Evolutionary conservation across 2,113 vertebrate genomes (phyloP), one percentile per base, ranked within the genome.

Genomic region (Ondatra zibethicus): DNA sequence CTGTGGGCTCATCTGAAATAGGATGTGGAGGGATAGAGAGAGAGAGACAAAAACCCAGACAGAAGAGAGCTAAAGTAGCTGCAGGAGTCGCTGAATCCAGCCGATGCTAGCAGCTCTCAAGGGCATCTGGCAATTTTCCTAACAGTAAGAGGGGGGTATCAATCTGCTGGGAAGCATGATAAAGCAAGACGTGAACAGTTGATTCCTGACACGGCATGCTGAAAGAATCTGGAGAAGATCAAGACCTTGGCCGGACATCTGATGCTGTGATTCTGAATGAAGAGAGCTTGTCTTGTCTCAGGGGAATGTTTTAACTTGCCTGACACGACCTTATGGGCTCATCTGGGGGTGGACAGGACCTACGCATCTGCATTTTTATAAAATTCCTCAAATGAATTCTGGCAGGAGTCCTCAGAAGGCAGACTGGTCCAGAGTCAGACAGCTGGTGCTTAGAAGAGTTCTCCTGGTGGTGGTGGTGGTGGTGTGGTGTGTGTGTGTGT

Each of bases 311-410:
- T 72, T 73, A 39, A 82, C 47, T 76, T 47, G 75, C 52, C 42
- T 42, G 27, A 88, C 10, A 42, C 2, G 10, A 52, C 45, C 63
- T 14, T 88, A 42, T 1, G 47, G 63, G 61, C 78, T 31, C 72
- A 84, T 21, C 58, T 52, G 39, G 39, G 61, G 50, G 2, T 68
- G 33, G 10, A 36, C 50, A 70, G 47, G 13, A n/a, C 47, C 50
- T 50, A 70, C 29, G 55, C 39, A 82, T 58, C 33, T 61, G 65
- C 68, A 29, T 19, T 88, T 88, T 58, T 39, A 58, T 72, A 88
- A 52, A 95, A 27, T 33, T 63, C 95, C 27, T 66, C 76, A 86
- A 29, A 47, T 81, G 82, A 45, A 94, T 91, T 80, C 42, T 89
- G 72, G 89, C 55, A 80, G 82, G 12, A 16, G 13, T 66, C 47